Base-by-base conservation (phyloP, 2,888 invertebrate genomes). In the Caradrina clavipalpis region DNA sequence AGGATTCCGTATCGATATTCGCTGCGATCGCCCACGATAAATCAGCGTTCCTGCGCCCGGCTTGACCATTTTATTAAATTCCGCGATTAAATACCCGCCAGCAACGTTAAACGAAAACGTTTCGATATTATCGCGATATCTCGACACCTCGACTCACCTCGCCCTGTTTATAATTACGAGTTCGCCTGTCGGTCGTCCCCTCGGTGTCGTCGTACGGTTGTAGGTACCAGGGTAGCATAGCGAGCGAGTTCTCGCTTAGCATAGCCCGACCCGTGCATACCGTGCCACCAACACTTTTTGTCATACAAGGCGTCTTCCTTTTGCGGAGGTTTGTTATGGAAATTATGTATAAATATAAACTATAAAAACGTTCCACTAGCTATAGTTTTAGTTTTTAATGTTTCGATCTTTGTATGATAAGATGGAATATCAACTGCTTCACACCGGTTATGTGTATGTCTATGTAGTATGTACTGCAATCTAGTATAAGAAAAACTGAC, bases 41-140 rank as follows among this genome's bases (percentile, higher is more conserved):
- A 92, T 93, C 91, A 90, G 82, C 83, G 85, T 80, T 71, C 82
- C 81, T 81, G 81, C 81, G 80, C 73, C 85, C 79, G 73, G 79
- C 80, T 88, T 88, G 89, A 90, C 87, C 89, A 87, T 92, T 93
- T 93, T 93, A 94, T 93, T 93, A 92, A 94, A 94, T 93, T 93
- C 91, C 86, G 56, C 89, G 91, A 91, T 92, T 91, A 93, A 93
- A 93, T 89, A 89, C 87, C 89, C 88, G 88, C 85, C 88, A 90
- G 89, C 89, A 87, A 89, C 86, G 88, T 89, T 89, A 89, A 90
- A 89, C 87, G 88, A 90, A 90, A 91, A 89, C 89, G 89, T 84
- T 90, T 86, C 88, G 94, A 94, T 94, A 90, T 86, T 92, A 94
- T 94, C 94, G 90, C 88, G 90, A 90, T 90, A 89, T 91, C 92